Evolutionary conservation across 2,113 vertebrate genomes (phyloP).

Genomic region (Genyomyrus donnyi): DNA sequence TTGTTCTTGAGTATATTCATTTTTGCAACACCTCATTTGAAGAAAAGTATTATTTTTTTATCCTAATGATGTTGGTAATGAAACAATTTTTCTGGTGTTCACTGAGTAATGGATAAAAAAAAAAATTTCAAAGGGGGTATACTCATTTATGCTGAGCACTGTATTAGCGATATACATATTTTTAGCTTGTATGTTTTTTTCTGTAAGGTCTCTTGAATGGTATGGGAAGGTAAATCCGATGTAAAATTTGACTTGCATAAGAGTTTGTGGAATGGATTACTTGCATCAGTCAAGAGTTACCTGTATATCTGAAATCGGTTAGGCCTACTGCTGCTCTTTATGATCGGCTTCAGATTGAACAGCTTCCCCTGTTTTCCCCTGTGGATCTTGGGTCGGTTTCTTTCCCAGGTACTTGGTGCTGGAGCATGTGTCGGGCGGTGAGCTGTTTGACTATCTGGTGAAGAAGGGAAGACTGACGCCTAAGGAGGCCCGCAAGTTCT

Average conservation of each 20-base stretch:
- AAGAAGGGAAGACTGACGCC: slow-evolving; percentile 86
- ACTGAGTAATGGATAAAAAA: background rate
- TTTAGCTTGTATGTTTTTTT: background rate
- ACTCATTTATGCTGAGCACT: background rate
- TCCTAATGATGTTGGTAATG: background rate
- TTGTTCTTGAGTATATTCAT: background rate
- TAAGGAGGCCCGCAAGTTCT: slow-evolving; percentile 88
- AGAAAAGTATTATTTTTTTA: background rate
- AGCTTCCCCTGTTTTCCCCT: background rate
- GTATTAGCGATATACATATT: background rate
- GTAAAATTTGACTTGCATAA: background rate
- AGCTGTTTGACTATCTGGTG: slow-evolving; percentile 86
- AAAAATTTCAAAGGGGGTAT: background rate
- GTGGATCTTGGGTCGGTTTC: background rate
- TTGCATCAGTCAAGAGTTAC: background rate
- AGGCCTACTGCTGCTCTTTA: background rate
- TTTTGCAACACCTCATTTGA: background rate
- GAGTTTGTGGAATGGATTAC: background rate
- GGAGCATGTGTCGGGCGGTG: slow-evolving; percentile 86
- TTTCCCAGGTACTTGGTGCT: slow-evolving; percentile 76
- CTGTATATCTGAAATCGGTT: background rate
- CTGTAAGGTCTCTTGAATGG: background rate
- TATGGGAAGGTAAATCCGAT: background rate
- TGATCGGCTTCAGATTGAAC: background rate
- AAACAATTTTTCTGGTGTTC: background rate